Base-by-base conservation (phyloP, 2,113 vertebrate genomes). In the Aythya baeri region DNA sequence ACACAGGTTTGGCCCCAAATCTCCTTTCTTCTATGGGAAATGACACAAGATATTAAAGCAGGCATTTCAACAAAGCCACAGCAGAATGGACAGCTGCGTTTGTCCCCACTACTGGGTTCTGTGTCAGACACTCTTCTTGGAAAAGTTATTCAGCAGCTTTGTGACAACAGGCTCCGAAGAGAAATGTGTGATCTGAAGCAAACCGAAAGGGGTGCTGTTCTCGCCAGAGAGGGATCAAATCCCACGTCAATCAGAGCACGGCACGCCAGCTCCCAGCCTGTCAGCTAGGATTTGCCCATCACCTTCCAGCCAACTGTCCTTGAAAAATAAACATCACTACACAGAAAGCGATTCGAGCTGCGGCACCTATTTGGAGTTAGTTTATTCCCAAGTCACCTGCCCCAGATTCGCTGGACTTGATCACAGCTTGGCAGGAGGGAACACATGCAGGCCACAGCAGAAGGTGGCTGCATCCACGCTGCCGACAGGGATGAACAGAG, bases 61-160 rank as follows among this genome's bases (percentile, higher is more conserved):
- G 57, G 7, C 76, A 70, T 76, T 55, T 75, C 90, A 86, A 36
- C 23, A 34, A 83, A 91, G 79, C 4, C 11, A 57, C 21, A 83
- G 68, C 20, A 59, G 71, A 89, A 85, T 1, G 13, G 54, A 86
- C 34, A 77, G 34, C 80, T 84, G 83, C 73, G 58, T 86, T 75
- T 86, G 80, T 83, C 76, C 83, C 62, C 43, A 32, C 83, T 71
- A n/a, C 76, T 2, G 3, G 0, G 0, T 61, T 93, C 65, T 46
- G 80, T 88, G 90, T 95, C 96, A 90, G 7, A 78, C 61, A 44
- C 54, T 58, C 80, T 65, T 78, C 57, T 29, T 44, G 73, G 59
- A 73, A 94, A 96, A 96, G 95, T 94, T 96, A 82, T 43, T 92
- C 73, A 92, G 76, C 88, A 93, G 94, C 96, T 95, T 97, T 82